Evolutionary conservation across 92 coral and sea anemone genomes (phyloP).

Genomic region (Hydrozoanthus gracilis): DNA sequence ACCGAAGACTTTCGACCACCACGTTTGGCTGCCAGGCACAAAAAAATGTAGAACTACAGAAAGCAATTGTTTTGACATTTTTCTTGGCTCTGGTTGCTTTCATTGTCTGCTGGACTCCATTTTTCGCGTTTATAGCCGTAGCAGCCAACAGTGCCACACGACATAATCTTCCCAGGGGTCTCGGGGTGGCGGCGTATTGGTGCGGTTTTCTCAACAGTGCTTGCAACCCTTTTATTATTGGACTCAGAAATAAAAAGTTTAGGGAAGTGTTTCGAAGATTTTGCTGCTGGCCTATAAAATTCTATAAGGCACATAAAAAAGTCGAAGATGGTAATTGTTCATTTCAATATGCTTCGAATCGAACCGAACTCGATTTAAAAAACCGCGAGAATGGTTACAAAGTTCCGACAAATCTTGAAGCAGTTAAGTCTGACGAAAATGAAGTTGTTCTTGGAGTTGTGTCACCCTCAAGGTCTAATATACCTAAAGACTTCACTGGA

Average conservation of each 20-base stretch:
- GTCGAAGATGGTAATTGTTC: not conserved
- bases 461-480: not conserved
- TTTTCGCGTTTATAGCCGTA: constrained; percentile 71
- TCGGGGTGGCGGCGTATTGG: constrained; percentile 85
- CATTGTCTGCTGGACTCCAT: constrained; percentile 84
- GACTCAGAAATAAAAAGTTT: constrained; percentile 77
- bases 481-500: not conserved
- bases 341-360: not conserved
- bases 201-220: constrained; percentile 84
- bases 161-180: constrained; percentile 73
- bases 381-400: not conserved
- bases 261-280: constrained; percentile 55
- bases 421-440: constrained; percentile 3
- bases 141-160: constrained; percentile 68
- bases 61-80: constrained; percentile 70
- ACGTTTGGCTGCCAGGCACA: constrained; percentile 58
- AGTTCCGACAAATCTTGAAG: not conserved
- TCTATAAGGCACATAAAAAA: not conserved
- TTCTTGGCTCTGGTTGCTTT: constrained; percentile 82
- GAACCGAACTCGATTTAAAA: not conserved
- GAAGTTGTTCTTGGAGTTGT: constrained; percentile 19
- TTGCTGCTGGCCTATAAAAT: constrained; percentile 56
- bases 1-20: constrained; percentile 72
- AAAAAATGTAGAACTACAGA: constrained; percentile 59
- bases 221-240: constrained; percentile 85